Percentiles rank a stretch among this genome's conserved stretches.
Evolutionary conservation across 2,797 vertebrate species (phyloP).

Genomic region (Galago senegalensis): DNA sequence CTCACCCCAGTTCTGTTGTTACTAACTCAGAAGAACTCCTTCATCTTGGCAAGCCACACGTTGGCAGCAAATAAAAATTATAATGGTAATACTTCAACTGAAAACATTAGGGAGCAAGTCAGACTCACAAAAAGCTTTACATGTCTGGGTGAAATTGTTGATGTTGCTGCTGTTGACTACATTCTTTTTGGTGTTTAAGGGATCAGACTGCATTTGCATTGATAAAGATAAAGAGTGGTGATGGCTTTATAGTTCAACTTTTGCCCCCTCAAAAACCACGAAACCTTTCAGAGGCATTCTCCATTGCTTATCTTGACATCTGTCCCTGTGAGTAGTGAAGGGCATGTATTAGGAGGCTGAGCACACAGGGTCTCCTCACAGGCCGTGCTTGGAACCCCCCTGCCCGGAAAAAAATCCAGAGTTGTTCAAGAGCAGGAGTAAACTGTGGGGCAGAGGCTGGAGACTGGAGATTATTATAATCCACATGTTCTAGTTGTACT

Average conservation of each 20-base stretch:
- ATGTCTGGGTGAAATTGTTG: conserved; percentile 8
- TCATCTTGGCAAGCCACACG: neutral
- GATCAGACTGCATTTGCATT: conserved; percentile 15
- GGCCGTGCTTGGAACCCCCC: neutral
- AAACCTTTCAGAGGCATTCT: neutral
- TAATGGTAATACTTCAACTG: neutral
- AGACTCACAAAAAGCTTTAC: conserved; percentile 66
- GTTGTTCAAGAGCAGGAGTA: neutral
- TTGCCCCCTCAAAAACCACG: neutral
- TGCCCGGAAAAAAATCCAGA: neutral
- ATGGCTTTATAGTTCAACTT: neutral
- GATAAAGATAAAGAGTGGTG: neutral
- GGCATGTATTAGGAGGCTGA: conserved; percentile 4
- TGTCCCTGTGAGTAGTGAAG: neutral
- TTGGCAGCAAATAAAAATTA: conserved; percentile 35
- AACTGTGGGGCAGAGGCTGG: neutral
- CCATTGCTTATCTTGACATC: neutral
- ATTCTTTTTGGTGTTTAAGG: neutral
- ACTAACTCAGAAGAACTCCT: conserved; percentile 36
- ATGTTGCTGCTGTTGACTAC: neutral
- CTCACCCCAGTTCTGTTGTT: neutral
- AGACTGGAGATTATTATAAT: conserved; percentile 26
- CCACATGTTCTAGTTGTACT: neutral
- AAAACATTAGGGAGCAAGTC: conserved; percentile 19
- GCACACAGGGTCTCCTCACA: neutral